Conservation (phyloP, 2,888 invertebrate species). For the Synergus gifuensis region DNA sequence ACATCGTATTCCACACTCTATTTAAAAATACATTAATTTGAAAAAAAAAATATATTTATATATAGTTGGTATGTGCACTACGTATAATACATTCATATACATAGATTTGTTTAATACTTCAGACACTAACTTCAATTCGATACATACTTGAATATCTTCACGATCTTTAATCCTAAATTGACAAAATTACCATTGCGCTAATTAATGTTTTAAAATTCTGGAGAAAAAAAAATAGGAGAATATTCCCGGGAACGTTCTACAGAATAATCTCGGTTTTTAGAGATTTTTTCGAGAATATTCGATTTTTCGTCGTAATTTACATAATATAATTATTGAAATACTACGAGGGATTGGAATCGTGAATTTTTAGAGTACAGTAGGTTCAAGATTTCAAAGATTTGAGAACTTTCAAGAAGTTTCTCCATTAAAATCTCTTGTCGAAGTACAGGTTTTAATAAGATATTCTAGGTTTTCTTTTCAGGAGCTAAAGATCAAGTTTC, state of each 20-base stretch:
- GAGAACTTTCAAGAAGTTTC: too few relatives aligned
- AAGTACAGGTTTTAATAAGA: neutral
- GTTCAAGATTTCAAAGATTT: too few relatives aligned
- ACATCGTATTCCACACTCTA: slow-evolving; percentile 44
- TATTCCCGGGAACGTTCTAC: too few relatives aligned
- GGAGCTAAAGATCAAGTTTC: neutral
- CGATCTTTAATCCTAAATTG: neutral
- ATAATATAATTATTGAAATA: too few relatives aligned
- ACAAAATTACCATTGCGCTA: neutral
- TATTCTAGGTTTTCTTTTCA: neutral
- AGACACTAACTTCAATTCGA: slow-evolving; percentile 49
- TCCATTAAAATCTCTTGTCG: neutral
- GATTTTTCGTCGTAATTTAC: too few relatives aligned
- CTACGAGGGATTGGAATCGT: too few relatives aligned
- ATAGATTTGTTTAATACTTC: slow-evolving; percentile 66
- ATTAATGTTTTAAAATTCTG: too few relatives aligned
- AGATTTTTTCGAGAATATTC: too few relatives aligned
- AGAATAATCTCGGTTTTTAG: too few relatives aligned
- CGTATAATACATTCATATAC: slow-evolving; percentile 62
- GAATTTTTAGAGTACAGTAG: too few relatives aligned
- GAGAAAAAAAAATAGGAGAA: too few relatives aligned
- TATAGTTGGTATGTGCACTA: slow-evolving; percentile 55
- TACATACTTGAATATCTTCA: slow-evolving; percentile 4
- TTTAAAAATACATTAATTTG: slow-evolving; percentile 70
- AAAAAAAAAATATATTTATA: slow-evolving; percentile 61